Percentiles rank a stretch among this genome's conserved stretches.
These are phyloP conservation scores for Neotoma lepida DNA, from an alignment of 2,113 vertebrate genomes.

Conservation along the genomic window DNA sequence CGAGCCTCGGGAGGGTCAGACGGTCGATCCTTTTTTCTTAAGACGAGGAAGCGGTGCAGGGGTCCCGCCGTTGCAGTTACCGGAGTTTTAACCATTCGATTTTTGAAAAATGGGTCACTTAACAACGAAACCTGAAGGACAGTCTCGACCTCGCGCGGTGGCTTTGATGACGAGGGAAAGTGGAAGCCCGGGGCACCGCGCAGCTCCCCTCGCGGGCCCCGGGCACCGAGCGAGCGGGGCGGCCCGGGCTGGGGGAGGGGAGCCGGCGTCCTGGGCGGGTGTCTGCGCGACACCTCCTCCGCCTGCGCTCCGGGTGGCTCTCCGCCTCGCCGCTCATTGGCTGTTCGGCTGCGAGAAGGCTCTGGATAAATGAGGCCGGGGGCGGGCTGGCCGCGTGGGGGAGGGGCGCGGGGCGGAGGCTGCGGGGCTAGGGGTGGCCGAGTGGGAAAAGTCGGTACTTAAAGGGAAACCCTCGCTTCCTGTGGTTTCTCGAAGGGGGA, in stretches of 20 bases:
- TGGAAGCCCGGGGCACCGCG: conserved; percentile 3
- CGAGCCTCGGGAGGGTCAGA: not conserved
- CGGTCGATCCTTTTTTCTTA: not conserved
- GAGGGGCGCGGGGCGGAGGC: conserved; percentile 64
- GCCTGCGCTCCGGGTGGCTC: conserved; percentile 75
- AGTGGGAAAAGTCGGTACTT: conserved; percentile 63
- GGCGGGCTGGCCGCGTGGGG: conserved; percentile 68
- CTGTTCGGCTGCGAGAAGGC: conserved; percentile 68
- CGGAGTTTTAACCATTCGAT: conserved; percentile 38
- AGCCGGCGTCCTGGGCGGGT: conserved; percentile 74
- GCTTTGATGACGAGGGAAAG: conserved; percentile 35
- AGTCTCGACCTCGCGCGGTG: conserved; percentile 8
- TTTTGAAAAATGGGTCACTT: not conserved
- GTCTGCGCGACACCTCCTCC: conserved; percentile 78
- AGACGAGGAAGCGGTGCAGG: not conserved
- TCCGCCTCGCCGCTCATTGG: conserved; percentile 77
- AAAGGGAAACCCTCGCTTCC: conserved; percentile 74
- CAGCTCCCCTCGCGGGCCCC: not conserved
- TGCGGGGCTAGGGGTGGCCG: conserved; percentile 49
- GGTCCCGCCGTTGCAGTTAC: not conserved
- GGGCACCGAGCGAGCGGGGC: conserved; percentile 28
- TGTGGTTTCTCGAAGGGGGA: conserved; percentile 56
- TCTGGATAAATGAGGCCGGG: conserved; percentile 75
- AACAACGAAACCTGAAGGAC: conserved; percentile 17
- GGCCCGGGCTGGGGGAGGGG: conserved; percentile 54